phyloP scores from a whole-genome alignment of 2,888 invertebrate species.

The Agrotis ipsilon region DNA sequence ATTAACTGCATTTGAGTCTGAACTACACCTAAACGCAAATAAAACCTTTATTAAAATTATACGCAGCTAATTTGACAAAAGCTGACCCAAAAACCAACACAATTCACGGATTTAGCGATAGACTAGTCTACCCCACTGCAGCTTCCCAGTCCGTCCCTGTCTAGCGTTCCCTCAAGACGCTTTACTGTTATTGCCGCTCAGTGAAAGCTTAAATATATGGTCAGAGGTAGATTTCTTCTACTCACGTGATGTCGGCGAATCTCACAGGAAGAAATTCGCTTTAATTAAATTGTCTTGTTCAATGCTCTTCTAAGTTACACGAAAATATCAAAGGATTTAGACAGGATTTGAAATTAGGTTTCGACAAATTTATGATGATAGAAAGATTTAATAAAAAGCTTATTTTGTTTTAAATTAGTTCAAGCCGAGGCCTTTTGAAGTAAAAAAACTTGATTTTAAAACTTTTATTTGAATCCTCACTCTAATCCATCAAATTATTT shows the following conservation, averaged over 20 bases:
- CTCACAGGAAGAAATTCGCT: conserved; percentile 63
- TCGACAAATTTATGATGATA: not conserved
- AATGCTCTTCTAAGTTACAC: conserved; percentile 27
- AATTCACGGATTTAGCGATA: not conserved
- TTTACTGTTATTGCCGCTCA: conserved; percentile 84
- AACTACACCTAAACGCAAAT: no score
- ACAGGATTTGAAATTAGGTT: conserved; percentile 15
- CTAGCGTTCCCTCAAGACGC: conserved; percentile 77
- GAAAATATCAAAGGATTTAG: conserved; percentile 2
- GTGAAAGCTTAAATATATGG: conserved; percentile 79
- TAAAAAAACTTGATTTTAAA: conserved; percentile 4
- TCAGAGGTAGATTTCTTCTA: conserved; percentile 76
- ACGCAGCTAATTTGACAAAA: not conserved
- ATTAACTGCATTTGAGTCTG: no score
- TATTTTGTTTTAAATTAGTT: not conserved
- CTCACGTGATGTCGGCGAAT: conserved; percentile 66
- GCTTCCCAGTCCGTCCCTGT: conserved; percentile 63
- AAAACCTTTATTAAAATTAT: not conserved
- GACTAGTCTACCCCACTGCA: not conserved
- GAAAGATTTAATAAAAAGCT: not conserved
- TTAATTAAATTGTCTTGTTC: conserved; percentile 71
- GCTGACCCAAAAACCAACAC: no score
- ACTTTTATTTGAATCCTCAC: not conserved
- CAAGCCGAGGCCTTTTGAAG: not conserved
- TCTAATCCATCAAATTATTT: conserved; percentile 23